These are phyloP conservation scores for Centroberyx gerrardi DNA, from an alignment of 2,797 vertebrate genomes.

Conservation along the genomic window DNA sequence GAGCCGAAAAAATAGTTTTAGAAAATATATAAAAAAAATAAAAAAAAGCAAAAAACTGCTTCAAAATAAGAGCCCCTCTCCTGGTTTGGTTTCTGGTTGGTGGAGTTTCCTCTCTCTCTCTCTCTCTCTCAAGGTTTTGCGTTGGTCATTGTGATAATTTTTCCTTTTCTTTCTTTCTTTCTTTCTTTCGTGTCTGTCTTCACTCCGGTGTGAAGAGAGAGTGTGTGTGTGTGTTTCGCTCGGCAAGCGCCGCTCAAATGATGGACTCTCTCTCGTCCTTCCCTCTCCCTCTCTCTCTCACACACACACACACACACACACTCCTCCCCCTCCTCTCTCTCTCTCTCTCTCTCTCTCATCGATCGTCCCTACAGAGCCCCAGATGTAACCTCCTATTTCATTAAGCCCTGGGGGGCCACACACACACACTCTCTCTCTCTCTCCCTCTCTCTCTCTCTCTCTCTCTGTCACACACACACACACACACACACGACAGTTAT, in stretches of 20 bases:
- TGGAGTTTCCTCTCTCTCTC: too few species aligned
- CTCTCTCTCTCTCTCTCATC: constrained; percentile 10
- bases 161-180: neutral
- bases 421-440: constrained; percentile 7
- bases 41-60: neutral
- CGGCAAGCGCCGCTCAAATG: neutral
- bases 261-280: neutral
- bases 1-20: too few species aligned
- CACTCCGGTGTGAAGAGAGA: neutral
- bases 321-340: neutral
- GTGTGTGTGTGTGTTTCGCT: neutral
- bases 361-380: constrained; percentile 33
- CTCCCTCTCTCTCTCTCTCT: neutral
- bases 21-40: too few species aligned
- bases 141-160: neutral
- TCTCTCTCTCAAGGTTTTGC: neutral
- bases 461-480: constrained; percentile 3
- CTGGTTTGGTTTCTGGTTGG: too few species aligned
- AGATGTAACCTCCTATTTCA: too few species aligned
- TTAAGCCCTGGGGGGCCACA: constrained; percentile 37
- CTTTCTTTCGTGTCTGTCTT: neutral
- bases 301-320: too few species aligned
- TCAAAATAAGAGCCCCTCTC: too few species aligned
- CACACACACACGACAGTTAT: neutral
- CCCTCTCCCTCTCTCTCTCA: neutral